A percentile compares a stretch with the other conserved stretches of the same genome.
phyloP scores from a whole-genome alignment of 2,888 invertebrate species.

The Lasioglossum calceatum region DNA sequence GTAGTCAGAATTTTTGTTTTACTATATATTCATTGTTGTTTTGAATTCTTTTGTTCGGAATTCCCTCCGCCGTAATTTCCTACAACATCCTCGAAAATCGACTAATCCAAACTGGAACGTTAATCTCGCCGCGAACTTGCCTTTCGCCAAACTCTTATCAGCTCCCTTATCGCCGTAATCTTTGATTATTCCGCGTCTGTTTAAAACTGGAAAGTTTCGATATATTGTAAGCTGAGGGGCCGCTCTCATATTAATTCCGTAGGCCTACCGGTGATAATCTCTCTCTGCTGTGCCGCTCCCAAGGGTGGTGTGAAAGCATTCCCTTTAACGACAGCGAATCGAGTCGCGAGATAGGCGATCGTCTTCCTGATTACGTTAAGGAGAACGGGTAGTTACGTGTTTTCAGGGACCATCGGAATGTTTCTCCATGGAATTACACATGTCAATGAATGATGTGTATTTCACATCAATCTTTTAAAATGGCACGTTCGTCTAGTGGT shows the following conservation, averaged over 20 bases:
- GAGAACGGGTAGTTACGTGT: slow-evolving; percentile 66
- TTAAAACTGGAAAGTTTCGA: slow-evolving; percentile 48
- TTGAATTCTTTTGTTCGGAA: too few species aligned
- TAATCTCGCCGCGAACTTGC: slow-evolving; percentile 10
- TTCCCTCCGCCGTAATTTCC: background rate
- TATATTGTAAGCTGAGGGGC: slow-evolving; percentile 27
- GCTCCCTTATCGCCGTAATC: slow-evolving; percentile 13
- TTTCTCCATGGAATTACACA: background rate
- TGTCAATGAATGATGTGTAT: too few species aligned
- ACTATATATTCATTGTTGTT: too few species aligned
- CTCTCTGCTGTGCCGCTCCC: slow-evolving; percentile 72
- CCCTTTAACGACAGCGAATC: slow-evolving; percentile 83
- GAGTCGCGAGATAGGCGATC: slow-evolving; percentile 82
- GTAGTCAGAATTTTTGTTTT: too few species aligned
- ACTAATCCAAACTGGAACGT: slow-evolving; percentile 1
- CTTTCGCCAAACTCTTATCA: background rate
- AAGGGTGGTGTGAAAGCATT: slow-evolving; percentile 82
- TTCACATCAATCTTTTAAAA: too few species aligned
- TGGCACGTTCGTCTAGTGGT: too few species aligned
- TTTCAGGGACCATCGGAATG: slow-evolving; percentile 7
- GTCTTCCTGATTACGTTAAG: slow-evolving; percentile 80
- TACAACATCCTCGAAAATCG: background rate
- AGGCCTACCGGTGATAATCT: slow-evolving; percentile 79
- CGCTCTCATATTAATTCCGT: slow-evolving; percentile 81
- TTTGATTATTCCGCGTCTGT: slow-evolving; percentile 25